A percentile compares a stretch with the other conserved stretches of the same genome.
These are phyloP conservation scores for Ormyrus pomaceus DNA, from an alignment of 2,888 invertebrate species.

Conservation along the genomic window DNA sequence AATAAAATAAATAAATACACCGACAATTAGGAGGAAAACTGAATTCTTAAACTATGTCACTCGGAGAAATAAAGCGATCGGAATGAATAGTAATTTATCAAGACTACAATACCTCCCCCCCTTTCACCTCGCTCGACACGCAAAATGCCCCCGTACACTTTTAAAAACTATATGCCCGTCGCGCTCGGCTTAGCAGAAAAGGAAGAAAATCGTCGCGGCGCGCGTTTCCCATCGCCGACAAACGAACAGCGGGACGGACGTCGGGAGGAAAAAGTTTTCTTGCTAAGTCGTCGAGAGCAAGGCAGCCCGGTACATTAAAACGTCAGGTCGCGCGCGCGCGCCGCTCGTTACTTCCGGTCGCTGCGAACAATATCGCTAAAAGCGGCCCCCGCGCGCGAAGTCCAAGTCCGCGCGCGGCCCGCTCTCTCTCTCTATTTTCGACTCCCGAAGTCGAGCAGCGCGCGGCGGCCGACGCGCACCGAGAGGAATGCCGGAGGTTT, in stretches of 20 bases:
- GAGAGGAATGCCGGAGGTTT: not conserved
- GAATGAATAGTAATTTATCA: conserved; percentile 16
- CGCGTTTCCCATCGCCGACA: not conserved
- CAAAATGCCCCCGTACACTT: not conserved
- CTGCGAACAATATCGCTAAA: conserved; percentile 23
- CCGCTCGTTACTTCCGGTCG: not conserved
- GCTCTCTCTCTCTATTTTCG: conserved; percentile 10
- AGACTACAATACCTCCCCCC: not conserved
- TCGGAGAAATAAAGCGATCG: not conserved
- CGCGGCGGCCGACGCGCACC: not conserved
- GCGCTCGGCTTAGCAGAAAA: not conserved
- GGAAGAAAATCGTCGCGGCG: not conserved
- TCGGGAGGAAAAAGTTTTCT: not conserved
- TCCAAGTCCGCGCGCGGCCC: not conserved
- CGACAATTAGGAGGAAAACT: too few relatives aligned
- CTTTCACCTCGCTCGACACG: not conserved
- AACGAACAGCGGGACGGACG: conserved; percentile 21
- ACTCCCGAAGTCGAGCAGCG: conserved; percentile 31
- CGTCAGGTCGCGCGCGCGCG: conserved; percentile 18
- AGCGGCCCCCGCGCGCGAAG: conserved; percentile 9
- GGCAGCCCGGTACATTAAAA: conserved; percentile 26
- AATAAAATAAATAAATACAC: too few relatives aligned
- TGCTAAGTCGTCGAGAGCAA: not conserved
- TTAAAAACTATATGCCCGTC: conserved; percentile 21
- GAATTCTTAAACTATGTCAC: too few relatives aligned